A percentile compares a stretch with the other conserved stretches of the same genome.
phyloP scores from a whole-genome alignment of 2,888 invertebrate species.

The Aphrophora alni region DNA sequence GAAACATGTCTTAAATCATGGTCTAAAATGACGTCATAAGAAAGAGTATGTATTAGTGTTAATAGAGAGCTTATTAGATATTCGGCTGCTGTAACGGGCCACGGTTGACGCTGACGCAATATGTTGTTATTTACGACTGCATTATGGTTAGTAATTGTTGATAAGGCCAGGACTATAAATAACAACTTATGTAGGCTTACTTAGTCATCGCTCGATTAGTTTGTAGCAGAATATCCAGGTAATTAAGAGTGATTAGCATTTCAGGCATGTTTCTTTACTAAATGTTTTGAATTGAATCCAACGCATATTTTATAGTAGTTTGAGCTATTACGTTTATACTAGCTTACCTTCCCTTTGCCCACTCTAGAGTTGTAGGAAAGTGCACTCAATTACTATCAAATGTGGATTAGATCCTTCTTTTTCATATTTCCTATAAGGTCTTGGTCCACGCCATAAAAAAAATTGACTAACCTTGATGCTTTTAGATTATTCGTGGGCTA shows the following conservation, averaged over 20 bases:
- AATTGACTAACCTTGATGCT: too few species aligned
- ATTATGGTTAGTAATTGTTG: not conserved
- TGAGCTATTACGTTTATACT: too few species aligned
- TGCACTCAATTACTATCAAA: too few species aligned
- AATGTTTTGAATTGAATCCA: not conserved
- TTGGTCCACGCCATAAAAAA: too few species aligned
- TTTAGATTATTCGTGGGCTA: too few species aligned
- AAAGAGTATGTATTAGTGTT: not conserved
- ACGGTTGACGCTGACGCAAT: not conserved
- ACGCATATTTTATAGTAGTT: not conserved
- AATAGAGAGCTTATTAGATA: not conserved
- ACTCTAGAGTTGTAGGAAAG: too few species aligned
- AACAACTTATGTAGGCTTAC: not conserved
- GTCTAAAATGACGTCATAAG: not conserved
- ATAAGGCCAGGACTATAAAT: slow-evolving; percentile 5
- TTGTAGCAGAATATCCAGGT: not conserved
- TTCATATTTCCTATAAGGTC: too few species aligned
- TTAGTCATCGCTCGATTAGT: not conserved
- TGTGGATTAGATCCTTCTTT: too few species aligned
- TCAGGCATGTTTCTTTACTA: not conserved
- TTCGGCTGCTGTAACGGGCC: not conserved
- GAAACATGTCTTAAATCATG: not conserved
- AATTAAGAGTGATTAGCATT: not conserved
- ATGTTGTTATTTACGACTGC: not conserved
- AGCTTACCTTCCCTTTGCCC: too few species aligned